Conservation (phyloP, 2,797 vertebrate genomes). For the Ceyx erithaca region DNA sequence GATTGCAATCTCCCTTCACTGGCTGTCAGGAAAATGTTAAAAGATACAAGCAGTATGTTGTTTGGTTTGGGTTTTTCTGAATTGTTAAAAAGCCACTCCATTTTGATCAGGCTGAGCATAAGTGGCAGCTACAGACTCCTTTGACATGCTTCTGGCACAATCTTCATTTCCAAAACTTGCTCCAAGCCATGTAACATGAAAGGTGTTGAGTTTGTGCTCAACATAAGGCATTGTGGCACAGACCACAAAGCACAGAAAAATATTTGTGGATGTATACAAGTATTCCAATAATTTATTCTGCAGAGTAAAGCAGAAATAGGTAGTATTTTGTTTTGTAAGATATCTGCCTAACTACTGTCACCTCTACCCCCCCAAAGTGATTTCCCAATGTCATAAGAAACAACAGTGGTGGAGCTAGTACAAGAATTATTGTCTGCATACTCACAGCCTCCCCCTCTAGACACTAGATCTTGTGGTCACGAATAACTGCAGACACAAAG, state of each 20-base stretch:
- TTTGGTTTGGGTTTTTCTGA: too few species aligned
- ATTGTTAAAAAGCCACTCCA: accelerated
- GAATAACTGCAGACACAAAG: neutral
- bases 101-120: neutral
- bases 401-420: neutral
- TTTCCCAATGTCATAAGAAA: neutral
- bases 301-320: neutral
- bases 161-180: neutral
- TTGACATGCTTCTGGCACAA: neutral
- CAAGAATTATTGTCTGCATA: neutral
- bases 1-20: neutral
- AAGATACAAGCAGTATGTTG: neutral
- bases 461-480: neutral
- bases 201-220: neutral
- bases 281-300: neutral
- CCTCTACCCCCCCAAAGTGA: neutral
- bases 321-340: neutral
- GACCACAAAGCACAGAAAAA: neutral
- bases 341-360: neutral
- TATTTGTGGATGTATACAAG: neutral
- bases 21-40: neutral
- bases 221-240: accelerated
- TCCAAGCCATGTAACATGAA: accelerated
- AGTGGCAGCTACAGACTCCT: neutral
- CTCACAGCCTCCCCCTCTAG: neutral